Evolutionary conservation across 2,888 invertebrate genomes (phyloP).

Genomic region (Cosmia pyralina): DNA sequence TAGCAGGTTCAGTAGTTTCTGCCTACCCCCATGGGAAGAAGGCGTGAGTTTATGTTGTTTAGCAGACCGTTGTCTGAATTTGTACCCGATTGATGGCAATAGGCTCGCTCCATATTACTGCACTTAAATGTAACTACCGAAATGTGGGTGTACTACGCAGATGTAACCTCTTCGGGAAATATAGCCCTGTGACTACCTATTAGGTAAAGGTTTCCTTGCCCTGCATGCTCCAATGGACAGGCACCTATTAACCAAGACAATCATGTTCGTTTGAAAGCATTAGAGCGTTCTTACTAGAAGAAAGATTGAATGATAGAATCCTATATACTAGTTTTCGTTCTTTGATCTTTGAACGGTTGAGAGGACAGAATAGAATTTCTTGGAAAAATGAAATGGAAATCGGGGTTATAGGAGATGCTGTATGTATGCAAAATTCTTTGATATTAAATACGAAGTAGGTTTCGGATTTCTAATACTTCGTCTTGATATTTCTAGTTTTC

Average conservation of each 20-base stretch:
- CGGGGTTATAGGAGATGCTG: constrained; percentile 9
- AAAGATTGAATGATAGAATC: constrained; percentile 25
- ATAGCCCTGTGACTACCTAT: not conserved
- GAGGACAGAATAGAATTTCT: constrained; percentile 20
- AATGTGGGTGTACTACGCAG: not conserved
- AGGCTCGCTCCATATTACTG: no score
- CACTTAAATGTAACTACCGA: not conserved
- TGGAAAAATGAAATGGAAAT: constrained; percentile 47
- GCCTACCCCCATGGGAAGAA: no score
- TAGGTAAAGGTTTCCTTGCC: not conserved
- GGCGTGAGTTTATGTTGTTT: no score
- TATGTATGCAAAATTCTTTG: constrained; percentile 39
- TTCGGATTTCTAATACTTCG: constrained; percentile 1
- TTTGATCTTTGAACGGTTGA: constrained; percentile 23
- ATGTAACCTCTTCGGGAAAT: not conserved
- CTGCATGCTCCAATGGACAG: not conserved
- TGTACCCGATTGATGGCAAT: not conserved
- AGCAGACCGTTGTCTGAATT: not conserved
- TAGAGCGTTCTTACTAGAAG: not conserved
- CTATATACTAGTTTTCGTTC: not conserved
- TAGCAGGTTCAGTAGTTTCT: no score
- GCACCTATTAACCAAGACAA: not conserved
- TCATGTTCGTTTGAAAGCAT: constrained; percentile 3
- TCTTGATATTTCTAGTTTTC: constrained; percentile 5
- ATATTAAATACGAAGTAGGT: constrained; percentile 34